Percentiles rank a stretch among this genome's conserved stretches.
Evolutionary conservation across 1,140 invertebrate genomes (phyloP).

Genomic region (Dendroctonus ponderosae): DNA sequence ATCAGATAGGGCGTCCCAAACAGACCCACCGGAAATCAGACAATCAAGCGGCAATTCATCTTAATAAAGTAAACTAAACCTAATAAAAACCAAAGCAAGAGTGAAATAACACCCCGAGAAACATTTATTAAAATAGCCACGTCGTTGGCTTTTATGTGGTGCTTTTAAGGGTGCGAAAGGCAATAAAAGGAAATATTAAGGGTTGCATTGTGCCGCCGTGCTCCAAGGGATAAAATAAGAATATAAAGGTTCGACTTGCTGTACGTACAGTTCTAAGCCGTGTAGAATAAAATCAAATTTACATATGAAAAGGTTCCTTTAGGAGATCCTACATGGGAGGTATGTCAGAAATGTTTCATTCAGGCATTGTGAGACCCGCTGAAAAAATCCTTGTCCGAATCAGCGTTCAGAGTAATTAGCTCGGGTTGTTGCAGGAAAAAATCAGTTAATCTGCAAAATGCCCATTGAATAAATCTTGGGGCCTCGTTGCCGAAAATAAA

Average conservation of each 20-base stretch:
- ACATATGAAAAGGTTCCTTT: constrained; percentile 24
- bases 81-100: constrained; percentile 6
- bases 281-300: constrained; percentile 33
- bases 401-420: too few species aligned
- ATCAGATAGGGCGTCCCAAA: too few species aligned
- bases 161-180: constrained; percentile 30
- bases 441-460: too few species aligned
- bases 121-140: constrained; percentile 15
- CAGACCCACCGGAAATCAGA: not conserved
- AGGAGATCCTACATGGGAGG: constrained; percentile 1
- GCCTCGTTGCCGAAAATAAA: too few species aligned
- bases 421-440: too few species aligned
- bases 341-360: too few species aligned
- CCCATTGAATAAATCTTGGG: too few species aligned
- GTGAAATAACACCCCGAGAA: constrained; percentile 10
- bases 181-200: constrained; percentile 33
- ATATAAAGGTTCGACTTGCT: constrained; percentile 30
- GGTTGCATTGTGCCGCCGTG: constrained; percentile 27
- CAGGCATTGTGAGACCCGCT: too few species aligned
- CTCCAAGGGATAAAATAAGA: constrained; percentile 26
- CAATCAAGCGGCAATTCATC: constrained; percentile 5
- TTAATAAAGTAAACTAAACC: constrained; percentile 6
- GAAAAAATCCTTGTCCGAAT: too few species aligned
- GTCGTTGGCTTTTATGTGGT: constrained; percentile 27
- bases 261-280: constrained; percentile 26